Evolutionary conservation across 2,797 vertebrate genomes (phyloP).

Genomic region (Tragopan temminckii): DNA sequence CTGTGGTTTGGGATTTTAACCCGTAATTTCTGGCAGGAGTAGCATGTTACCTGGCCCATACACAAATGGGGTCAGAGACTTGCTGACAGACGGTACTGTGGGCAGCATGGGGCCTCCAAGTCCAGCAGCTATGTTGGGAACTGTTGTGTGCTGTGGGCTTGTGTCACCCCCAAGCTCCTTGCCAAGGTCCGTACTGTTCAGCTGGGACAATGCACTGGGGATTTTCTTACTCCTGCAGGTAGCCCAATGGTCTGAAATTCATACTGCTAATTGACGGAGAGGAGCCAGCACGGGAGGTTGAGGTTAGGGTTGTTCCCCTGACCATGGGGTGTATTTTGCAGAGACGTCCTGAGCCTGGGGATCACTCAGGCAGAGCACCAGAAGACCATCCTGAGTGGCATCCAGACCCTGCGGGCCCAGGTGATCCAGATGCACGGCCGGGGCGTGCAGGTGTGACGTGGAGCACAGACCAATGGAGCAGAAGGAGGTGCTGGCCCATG

Average conservation of each 20-base stretch:
- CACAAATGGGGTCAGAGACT: not conserved
- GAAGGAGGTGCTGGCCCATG: not conserved
- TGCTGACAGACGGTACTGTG: accelerated
- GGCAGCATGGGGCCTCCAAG: not conserved
- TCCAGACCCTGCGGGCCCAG: constrained; percentile 91
- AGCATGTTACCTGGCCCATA: not conserved
- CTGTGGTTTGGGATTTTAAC: not conserved
- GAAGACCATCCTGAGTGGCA: constrained; percentile 90
- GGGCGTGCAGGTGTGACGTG: constrained; percentile 91
- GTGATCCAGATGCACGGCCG: constrained; percentile 94
- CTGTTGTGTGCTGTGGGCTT: accelerated
- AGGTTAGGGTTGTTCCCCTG: not conserved
- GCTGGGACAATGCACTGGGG: not conserved
- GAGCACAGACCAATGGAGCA: not conserved
- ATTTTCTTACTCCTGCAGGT: not conserved
- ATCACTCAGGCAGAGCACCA: constrained; percentile 91
- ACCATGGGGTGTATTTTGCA: constrained; percentile 1
- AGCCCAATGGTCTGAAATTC: not conserved
- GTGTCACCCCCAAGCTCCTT: not conserved
- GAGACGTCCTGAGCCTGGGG: constrained; percentile 92
- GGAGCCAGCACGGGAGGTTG: not conserved
- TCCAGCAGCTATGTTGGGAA: accelerated
- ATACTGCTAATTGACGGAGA: accelerated
- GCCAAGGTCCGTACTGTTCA: accelerated
- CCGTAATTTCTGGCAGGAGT: not conserved